phyloP scores from a whole-genome alignment of 1,140 invertebrate species.

The Cotesia vestalis region DNA sequence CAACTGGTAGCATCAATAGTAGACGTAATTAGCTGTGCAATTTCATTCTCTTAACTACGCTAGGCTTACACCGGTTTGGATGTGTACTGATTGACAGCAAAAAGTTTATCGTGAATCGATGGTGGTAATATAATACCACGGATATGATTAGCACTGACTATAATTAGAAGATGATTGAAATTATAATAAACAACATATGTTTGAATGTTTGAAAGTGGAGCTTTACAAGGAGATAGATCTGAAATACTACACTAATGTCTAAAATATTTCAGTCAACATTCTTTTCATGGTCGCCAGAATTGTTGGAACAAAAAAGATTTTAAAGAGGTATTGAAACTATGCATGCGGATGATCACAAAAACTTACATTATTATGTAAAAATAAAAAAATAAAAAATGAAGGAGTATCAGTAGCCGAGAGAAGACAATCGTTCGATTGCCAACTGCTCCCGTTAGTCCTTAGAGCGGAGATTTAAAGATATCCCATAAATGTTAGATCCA shows the following conservation, averaged over 20 bases:
- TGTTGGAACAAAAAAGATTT: background rate
- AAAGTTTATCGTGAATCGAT: too few relatives aligned
- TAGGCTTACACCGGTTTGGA: too few relatives aligned
- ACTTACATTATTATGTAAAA: constrained; percentile 1
- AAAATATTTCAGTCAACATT: background rate
- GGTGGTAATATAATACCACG: too few relatives aligned
- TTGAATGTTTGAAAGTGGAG: too few relatives aligned
- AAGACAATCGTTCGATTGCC: constrained; percentile 38
- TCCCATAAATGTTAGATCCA: constrained; percentile 59
- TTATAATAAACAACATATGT: too few relatives aligned
- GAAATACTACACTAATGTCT: too few relatives aligned
- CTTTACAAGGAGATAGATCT: too few relatives aligned
- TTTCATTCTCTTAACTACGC: constrained; percentile 15
- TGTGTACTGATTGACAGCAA: too few relatives aligned
- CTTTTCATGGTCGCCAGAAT: background rate
- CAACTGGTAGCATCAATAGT: constrained; percentile 36
- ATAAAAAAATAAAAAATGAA: constrained; percentile 31
- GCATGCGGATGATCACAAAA: background rate
- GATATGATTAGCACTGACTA: too few relatives aligned
- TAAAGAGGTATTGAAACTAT: background rate
- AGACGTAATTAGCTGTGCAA: constrained; percentile 44
- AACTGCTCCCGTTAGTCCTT: constrained; percentile 18
- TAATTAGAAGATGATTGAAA: too few relatives aligned
- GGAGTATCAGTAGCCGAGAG: constrained; percentile 11
- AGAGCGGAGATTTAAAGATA: constrained; percentile 57